Conservation (phyloP, 2,797 vertebrate genomes). For the Aotus griseimembra region DNA sequence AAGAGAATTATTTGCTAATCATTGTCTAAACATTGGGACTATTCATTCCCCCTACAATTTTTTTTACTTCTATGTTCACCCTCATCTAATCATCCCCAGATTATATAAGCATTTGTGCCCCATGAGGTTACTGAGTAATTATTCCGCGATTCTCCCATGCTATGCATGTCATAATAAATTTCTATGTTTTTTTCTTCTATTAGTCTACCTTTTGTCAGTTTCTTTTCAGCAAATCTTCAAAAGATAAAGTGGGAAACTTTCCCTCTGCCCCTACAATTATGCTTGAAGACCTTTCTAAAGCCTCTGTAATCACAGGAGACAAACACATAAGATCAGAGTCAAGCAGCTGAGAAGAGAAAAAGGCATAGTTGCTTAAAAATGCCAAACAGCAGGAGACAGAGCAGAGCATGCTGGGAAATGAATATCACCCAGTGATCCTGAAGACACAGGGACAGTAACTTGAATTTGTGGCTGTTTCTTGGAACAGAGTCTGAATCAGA, state of each 20-base stretch:
- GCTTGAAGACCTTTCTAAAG: background rate
- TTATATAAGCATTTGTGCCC: background rate
- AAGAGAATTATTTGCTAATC: background rate
- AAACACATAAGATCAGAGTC: background rate
- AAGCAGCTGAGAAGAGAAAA: background rate
- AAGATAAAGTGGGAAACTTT: background rate
- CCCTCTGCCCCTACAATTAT: background rate
- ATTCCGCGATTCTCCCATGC: background rate
- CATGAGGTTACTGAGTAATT: background rate
- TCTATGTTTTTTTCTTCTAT: background rate
- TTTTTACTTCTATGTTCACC: background rate
- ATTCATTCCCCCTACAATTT: background rate
- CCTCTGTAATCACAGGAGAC: background rate
- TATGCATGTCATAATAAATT: background rate
- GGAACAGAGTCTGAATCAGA: background rate
- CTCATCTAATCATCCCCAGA: background rate
- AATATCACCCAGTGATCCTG: slow-evolving; percentile 5
- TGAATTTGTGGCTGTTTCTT: slow-evolving; percentile 66
- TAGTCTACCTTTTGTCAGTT: background rate
- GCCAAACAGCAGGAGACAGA: background rate
- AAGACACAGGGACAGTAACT: slow-evolving; percentile 48
- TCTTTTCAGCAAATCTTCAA: background rate
- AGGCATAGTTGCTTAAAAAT: background rate
- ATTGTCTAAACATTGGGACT: background rate
- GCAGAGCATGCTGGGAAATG: background rate